Evolutionary conservation across 2,888 invertebrate genomes (phyloP).

Genomic region (Tenthredo scrophulariae): DNA sequence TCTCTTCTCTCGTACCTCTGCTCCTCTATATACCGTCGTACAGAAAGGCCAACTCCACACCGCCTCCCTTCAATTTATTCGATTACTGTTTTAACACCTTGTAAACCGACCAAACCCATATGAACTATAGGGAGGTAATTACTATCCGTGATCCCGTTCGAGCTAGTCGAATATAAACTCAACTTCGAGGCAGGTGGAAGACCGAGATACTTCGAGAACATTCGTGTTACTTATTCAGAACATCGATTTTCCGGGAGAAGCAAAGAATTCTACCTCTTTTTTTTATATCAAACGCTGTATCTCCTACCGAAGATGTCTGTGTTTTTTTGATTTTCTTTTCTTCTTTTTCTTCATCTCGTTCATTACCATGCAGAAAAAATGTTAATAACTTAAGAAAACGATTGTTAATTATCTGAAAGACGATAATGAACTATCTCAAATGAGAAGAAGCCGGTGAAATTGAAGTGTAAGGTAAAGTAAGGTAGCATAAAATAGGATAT

Average conservation of each 20-base stretch:
- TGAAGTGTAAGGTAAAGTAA: conserved; percentile 5
- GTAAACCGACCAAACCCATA: conserved; percentile 61
- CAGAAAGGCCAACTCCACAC: background rate
- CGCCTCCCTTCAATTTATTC: conserved; percentile 56
- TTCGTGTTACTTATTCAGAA: background rate
- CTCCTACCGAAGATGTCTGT: too few species aligned
- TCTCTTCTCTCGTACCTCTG: conserved; percentile 1
- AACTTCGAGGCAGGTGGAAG: background rate
- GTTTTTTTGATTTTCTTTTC: too few species aligned
- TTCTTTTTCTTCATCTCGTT: background rate
- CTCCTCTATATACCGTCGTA: background rate
- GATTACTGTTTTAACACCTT: conserved; percentile 69
- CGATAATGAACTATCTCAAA: background rate
- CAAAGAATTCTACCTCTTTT: background rate
- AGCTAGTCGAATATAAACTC: conserved; percentile 7
- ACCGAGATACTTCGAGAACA: background rate
- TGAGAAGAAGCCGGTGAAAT: background rate
- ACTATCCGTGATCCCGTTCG: conserved; percentile 52
- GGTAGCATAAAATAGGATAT: conserved; percentile 32
- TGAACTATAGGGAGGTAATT: conserved; percentile 14
- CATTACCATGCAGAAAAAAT: background rate
- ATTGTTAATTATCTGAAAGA: conserved; percentile 3
- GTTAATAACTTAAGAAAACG: background rate
- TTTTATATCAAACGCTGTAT: too few species aligned
- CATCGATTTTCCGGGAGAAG: background rate